phyloP scores from a whole-genome alignment of 2,113 vertebrate genomes.

The Saccopteryx leptura region DNA sequence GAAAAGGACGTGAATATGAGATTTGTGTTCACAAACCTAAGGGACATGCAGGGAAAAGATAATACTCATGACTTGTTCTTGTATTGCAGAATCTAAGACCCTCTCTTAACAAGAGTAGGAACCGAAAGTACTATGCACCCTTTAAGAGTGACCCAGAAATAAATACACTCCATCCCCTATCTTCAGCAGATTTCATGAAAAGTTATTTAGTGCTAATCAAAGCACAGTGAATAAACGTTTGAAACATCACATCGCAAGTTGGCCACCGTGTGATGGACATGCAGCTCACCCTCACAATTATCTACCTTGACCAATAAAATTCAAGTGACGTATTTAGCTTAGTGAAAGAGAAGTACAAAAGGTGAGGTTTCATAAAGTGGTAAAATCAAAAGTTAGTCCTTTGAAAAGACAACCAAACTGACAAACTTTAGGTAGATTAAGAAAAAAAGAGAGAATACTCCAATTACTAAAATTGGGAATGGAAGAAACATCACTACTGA shows the following conservation, averaged over 20 bases:
- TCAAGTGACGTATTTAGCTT: neutral
- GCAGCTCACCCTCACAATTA: neutral
- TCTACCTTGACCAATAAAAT: neutral
- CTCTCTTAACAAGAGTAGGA: neutral
- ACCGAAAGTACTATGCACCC: neutral
- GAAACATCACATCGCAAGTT: neutral
- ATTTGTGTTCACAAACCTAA: neutral
- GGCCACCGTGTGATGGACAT: neutral
- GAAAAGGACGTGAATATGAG: neutral
- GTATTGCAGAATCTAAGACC: neutral
- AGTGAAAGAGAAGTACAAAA: neutral
- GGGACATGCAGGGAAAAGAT: neutral
- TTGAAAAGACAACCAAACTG: neutral
- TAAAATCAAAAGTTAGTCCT: neutral
- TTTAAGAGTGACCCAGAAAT: neutral
- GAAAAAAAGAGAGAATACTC: neutral
- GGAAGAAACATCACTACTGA: neutral
- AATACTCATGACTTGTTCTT: neutral
- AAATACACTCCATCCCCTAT: neutral
- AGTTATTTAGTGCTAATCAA: neutral
- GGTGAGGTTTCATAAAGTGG: neutral
- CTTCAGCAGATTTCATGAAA: neutral
- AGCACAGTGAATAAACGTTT: neutral
- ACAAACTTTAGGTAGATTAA: neutral
- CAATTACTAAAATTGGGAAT: neutral